Conservation (phyloP, 2,113 vertebrate genomes). For the Dromas ardeola region DNA sequence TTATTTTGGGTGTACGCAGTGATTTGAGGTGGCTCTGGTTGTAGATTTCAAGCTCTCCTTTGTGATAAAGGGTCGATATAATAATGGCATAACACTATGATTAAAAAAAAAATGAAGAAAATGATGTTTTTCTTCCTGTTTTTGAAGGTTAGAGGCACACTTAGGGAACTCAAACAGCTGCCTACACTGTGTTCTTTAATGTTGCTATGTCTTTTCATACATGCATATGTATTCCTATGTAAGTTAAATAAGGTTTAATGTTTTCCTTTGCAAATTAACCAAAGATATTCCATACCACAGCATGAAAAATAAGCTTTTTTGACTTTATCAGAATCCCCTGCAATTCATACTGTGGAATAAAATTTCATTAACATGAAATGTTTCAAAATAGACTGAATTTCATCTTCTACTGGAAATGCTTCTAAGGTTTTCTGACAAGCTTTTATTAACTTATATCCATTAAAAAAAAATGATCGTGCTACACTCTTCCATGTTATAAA, state of each 20-base stretch:
- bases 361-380: background rate
- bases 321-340: background rate
- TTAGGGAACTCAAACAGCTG: background rate
- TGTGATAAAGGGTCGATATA: background rate
- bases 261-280: background rate
- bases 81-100: background rate
- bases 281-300: background rate
- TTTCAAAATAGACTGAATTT: background rate
- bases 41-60: background rate
- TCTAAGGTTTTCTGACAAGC: background rate
- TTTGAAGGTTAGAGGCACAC: background rate
- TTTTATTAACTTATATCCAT: conserved; percentile 24
- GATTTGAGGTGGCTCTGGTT: background rate
- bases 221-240: background rate
- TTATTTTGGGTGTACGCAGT: background rate
- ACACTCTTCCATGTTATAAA: background rate
- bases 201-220: background rate
- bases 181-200: background rate
- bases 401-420: background rate
- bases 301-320: background rate
- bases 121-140: rapidly evolving
- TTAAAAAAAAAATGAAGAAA: background rate
- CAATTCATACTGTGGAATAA: background rate
- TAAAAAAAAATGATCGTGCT: background rate
- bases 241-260: background rate